phyloP scores from a whole-genome alignment of 2,888 invertebrate genomes.

The Hylaea fasciaria region DNA sequence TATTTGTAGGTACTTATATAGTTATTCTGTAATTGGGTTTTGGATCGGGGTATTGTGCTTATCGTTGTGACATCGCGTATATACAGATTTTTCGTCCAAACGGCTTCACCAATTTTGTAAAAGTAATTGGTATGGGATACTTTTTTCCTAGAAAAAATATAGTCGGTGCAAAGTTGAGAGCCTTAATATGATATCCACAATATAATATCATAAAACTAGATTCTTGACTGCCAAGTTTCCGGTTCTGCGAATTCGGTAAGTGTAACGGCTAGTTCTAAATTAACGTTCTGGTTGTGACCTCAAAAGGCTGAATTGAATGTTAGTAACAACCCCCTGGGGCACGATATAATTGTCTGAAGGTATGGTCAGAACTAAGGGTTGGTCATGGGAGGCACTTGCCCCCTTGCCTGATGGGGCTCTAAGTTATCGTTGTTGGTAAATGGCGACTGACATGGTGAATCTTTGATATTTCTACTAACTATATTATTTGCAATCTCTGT shows the following conservation, averaged over 20 bases:
- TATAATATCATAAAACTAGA: too few species aligned
- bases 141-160: too few species aligned
- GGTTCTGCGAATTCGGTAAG: slow-evolving; percentile 20
- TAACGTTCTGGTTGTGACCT: slow-evolving; percentile 37
- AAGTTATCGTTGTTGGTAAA: not conserved
- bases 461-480: not conserved
- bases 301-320: slow-evolving; percentile 46
- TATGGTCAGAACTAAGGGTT: slow-evolving; percentile 2
- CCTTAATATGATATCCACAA: too few species aligned
- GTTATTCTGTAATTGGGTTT: too few species aligned
- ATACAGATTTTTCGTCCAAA: too few species aligned
- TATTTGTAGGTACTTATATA: not conserved
- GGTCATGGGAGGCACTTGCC: not conserved
- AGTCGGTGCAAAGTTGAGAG: too few species aligned
- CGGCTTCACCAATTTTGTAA: too few species aligned
- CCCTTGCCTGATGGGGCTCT: not conserved
- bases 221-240: not conserved
- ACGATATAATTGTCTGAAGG: slow-evolving; percentile 33
- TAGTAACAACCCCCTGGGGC: slow-evolving; percentile 39
- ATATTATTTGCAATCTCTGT: too few species aligned
- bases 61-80: too few species aligned
- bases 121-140: too few species aligned
- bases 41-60: too few species aligned
- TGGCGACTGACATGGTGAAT: not conserved
- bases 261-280: slow-evolving; percentile 34